Evolutionary conservation across 2,888 invertebrate genomes (phyloP).

Genomic region (Coecobrya sp.): DNA sequence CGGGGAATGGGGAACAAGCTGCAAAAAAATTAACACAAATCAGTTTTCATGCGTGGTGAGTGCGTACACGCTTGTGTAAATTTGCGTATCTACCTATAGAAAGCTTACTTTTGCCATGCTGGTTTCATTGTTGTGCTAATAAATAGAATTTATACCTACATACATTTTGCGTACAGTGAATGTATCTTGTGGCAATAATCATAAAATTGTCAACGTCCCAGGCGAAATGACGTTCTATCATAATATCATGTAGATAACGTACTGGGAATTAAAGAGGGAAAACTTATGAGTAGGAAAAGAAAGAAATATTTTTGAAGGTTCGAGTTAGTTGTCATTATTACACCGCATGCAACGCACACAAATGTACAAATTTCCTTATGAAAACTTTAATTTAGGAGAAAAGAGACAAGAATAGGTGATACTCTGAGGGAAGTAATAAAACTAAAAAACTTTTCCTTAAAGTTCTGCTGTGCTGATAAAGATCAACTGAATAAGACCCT

Average conservation of each 20-base stretch:
- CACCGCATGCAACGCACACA: neutral
- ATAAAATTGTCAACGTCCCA: slow-evolving; percentile 33
- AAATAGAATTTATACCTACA: neutral
- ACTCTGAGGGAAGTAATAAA: neutral
- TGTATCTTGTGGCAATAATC: neutral
- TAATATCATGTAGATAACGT: neutral
- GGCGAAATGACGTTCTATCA: neutral
- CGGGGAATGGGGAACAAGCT: slow-evolving; percentile 4
- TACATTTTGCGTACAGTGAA: neutral
- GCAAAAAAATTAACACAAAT: slow-evolving; percentile 50
- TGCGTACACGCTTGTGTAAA: slow-evolving; percentile 7
- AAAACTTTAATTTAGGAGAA: neutral
- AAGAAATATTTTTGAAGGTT: neutral
- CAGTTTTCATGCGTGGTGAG: slow-evolving; percentile 68
- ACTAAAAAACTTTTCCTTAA: neutral
- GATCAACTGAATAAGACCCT: neutral
- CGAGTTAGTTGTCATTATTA: neutral
- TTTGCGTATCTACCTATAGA: neutral
- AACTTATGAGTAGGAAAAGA: neutral
- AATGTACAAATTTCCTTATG: neutral
- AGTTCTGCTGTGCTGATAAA: neutral
- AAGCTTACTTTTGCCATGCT: neutral
- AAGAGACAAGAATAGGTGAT: neutral
- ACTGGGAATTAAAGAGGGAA: slow-evolving; percentile 1
- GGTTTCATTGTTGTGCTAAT: slow-evolving; percentile 37